These are phyloP conservation scores for Ichneumon xanthorius DNA, from an alignment of 2,888 invertebrate genomes.

Conservation along the genomic window DNA sequence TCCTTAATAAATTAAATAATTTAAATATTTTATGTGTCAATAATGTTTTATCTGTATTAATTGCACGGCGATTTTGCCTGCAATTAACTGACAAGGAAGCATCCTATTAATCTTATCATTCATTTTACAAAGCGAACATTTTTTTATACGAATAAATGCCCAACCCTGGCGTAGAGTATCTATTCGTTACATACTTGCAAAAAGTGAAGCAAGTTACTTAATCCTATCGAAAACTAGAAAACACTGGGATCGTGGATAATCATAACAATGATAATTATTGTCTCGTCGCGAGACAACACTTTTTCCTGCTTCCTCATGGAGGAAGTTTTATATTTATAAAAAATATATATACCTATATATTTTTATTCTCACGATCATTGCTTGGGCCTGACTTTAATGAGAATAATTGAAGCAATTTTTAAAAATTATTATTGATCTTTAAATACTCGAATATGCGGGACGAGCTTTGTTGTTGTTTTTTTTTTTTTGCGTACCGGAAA, in stretches of 20 bases:
- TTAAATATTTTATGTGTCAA: background rate
- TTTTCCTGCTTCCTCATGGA: background rate
- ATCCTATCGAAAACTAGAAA: background rate
- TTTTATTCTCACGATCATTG: background rate
- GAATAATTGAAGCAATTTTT: background rate
- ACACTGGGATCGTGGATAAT: background rate
- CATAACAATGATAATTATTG: background rate
- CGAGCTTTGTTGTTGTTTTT: no score
- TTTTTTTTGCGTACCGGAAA: no score
- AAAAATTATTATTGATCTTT: no score
- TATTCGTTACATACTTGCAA: background rate
- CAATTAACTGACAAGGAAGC: background rate
- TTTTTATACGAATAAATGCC: background rate
- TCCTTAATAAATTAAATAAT: background rate
- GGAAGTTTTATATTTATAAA: background rate
- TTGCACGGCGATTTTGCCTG: background rate
- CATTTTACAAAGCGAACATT: background rate
- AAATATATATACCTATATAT: background rate
- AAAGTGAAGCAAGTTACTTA: background rate
- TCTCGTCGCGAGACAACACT: background rate
- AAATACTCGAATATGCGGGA: no score
- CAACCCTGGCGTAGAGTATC: background rate
- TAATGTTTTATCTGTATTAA: background rate
- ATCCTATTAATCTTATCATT: background rate
- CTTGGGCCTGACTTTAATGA: background rate